These are phyloP conservation scores for Tragelaphus scriptus DNA, from an alignment of 2,113 vertebrate species.

Conservation along the genomic window DNA sequence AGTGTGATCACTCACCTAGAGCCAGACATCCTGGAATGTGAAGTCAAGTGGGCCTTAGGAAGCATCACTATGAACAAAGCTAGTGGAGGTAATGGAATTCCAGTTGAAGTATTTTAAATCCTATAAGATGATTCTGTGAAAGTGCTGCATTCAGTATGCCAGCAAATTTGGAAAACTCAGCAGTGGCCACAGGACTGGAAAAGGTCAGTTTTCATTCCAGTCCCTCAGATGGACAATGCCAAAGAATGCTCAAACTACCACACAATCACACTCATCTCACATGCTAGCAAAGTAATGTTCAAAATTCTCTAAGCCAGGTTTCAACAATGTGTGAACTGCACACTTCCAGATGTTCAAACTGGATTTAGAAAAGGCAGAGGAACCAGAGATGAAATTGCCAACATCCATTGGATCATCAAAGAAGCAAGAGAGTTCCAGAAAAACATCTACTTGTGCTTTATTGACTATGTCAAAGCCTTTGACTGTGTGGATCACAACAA, in stretches of 20 bases:
- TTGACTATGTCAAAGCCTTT: not conserved
- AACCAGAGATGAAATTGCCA: not conserved
- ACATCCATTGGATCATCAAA: not conserved
- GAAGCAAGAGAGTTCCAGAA: not conserved
- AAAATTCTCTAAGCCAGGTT: not conserved
- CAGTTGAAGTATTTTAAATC: not conserved
- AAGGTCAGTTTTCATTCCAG: not conserved
- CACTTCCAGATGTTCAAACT: not conserved
- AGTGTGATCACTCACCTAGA: not conserved
- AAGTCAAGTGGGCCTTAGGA: not conserved
- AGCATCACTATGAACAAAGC: not conserved
- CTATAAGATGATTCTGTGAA: not conserved
- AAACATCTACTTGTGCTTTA: not conserved
- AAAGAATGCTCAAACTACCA: not conserved
- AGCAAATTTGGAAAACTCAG: not conserved
- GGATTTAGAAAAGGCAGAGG: not conserved
- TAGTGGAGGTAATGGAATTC: not conserved
- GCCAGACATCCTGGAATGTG: not conserved
- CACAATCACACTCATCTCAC: not conserved
- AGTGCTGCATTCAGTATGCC: not conserved
- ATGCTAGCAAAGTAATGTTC: not conserved
- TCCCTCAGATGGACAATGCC: no score
- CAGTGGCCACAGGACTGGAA: not conserved
- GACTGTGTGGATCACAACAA: not conserved
- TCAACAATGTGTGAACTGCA: accelerated